These are phyloP conservation scores for Hyla sarda DNA, from an alignment of 2,113 vertebrate genomes.

Conservation along the genomic window DNA sequence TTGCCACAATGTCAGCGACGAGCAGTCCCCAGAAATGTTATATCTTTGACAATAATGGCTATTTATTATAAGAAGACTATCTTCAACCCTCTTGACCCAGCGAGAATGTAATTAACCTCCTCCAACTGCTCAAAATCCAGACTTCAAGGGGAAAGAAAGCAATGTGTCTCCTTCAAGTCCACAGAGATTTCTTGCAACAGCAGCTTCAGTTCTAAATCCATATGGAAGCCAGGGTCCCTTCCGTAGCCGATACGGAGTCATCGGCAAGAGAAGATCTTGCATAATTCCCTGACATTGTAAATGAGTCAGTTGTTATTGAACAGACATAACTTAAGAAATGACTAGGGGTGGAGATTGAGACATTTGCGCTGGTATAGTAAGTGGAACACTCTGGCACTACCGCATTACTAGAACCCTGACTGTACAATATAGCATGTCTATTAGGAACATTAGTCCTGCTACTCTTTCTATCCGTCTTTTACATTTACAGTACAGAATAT, in stretches of 20 bases:
- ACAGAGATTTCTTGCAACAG: background rate
- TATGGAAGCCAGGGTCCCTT: slow-evolving; percentile 27
- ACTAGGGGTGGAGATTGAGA: background rate
- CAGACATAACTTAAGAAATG: background rate
- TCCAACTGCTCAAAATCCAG: slow-evolving; percentile 38
- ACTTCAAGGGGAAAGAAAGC: slow-evolving; percentile 35
- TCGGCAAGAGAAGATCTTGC: background rate
- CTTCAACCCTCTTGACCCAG: slow-evolving; percentile 41
- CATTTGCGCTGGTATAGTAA: background rate
- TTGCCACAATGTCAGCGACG: slow-evolving; percentile 5
- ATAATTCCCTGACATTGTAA: slow-evolving; percentile 14
- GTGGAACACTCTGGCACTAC: background rate
- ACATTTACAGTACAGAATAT: background rate
- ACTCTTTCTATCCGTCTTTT: background rate
- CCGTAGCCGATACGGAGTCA: background rate
- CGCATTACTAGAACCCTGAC: background rate
- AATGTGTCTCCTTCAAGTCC: slow-evolving; percentile 20
- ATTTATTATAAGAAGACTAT: slow-evolving; percentile 42
- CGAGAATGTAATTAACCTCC: slow-evolving; percentile 50
- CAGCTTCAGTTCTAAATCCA: background rate
- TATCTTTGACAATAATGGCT: slow-evolving; percentile 40
- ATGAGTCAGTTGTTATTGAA: slow-evolving; percentile 21
- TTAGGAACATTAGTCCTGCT: background rate
- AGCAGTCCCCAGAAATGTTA: slow-evolving; percentile 14
- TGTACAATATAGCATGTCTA: background rate